These are phyloP conservation scores for Chrysolina americana DNA, from an alignment of 2,888 invertebrate genomes.

Conservation along the genomic window DNA sequence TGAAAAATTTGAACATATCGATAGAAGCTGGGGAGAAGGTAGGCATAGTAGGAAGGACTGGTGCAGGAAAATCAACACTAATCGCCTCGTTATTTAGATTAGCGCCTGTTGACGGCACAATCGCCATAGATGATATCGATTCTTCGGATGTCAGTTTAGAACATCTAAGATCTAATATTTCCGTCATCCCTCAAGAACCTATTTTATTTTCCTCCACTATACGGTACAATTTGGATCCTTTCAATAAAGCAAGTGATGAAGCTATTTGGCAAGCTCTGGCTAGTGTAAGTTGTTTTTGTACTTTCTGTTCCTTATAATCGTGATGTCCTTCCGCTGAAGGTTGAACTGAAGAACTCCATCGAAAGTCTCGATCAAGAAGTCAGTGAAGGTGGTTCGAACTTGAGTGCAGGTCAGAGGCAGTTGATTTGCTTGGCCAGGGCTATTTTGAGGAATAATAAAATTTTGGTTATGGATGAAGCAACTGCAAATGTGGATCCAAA, in stretches of 20 bases:
- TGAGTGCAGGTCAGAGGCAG: conserved; percentile 91
- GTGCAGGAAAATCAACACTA: conserved; percentile 89
- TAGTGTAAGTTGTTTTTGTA: conserved; percentile 66
- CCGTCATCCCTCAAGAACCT: conserved; percentile 90
- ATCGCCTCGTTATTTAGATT: conserved; percentile 88
- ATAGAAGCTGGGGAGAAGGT: conserved; percentile 79
- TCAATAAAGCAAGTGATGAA: conserved; percentile 80
- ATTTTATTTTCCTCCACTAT: conserved; percentile 86
- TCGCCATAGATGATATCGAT: conserved; percentile 83
- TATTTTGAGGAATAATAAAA: conserved; percentile 83
- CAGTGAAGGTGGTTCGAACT: conserved; percentile 85
- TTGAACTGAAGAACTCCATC: conserved; percentile 83
- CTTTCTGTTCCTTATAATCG: background rate
- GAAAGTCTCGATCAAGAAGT: conserved; percentile 77
- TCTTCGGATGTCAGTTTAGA: conserved; percentile 80
- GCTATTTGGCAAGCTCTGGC: conserved; percentile 84
- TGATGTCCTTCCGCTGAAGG: conserved; percentile 68
- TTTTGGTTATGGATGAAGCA: conserved; percentile 92
- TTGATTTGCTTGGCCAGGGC: conserved; percentile 90
- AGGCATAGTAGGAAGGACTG: conserved; percentile 89
- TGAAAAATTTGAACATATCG: conserved; percentile 76
- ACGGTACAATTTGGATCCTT: conserved; percentile 89
- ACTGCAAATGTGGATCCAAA: conserved; percentile 92
- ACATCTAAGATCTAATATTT: conserved; percentile 84
- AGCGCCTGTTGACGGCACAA: conserved; percentile 79